Base-by-base conservation (phyloP, 2,888 invertebrate genomes). In the Ornithoptera priamus region DNA sequence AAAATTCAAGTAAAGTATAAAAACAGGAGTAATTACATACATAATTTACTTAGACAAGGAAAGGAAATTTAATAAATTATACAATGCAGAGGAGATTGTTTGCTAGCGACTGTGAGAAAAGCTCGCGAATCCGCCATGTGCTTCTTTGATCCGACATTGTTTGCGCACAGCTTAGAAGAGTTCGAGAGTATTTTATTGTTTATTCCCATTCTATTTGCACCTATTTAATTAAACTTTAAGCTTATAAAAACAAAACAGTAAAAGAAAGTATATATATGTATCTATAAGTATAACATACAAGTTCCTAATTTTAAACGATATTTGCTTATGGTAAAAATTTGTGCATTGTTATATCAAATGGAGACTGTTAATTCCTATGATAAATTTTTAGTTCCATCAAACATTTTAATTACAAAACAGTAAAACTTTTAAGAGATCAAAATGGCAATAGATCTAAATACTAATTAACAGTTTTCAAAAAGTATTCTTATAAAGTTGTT, bases 131-230 rank as follows among this genome's bases (percentile, higher is more conserved):
- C 10, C 64, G 60, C 67, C 67, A 70, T 67, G 56, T 70, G 70
- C 46, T 50, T 36, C 70, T 70, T 70, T 70, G 70, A 67, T 70
- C 70, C 60, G 53, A 56, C 65, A 24, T 53, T 70, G 50, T 70
- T 70, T 70, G 57, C 36, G 61, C 61, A 64, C 67, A 42, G 59
- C 67, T 70, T 70, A 65, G 65, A 61, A 64, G 3, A 67, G 60
- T 64, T 60, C 60, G 60, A 56, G 22, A 67, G 18, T 50, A 70
- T 67, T 64, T 53, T 63, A 60, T 36, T 65, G 61, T 64, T 64
- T 64, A 70, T 57, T 42, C 60, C 46, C 39, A 46, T 57, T 22
- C 22, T 5, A 20, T 12, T 12, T 58, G 7, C 57, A 5, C 57
- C 18, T 6, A 22, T n/a, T 57, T 58, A 58, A 58, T 58, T 58